Evolutionary conservation across 2,888 invertebrate genomes (phyloP).

Genomic region (Clostera curtula): DNA sequence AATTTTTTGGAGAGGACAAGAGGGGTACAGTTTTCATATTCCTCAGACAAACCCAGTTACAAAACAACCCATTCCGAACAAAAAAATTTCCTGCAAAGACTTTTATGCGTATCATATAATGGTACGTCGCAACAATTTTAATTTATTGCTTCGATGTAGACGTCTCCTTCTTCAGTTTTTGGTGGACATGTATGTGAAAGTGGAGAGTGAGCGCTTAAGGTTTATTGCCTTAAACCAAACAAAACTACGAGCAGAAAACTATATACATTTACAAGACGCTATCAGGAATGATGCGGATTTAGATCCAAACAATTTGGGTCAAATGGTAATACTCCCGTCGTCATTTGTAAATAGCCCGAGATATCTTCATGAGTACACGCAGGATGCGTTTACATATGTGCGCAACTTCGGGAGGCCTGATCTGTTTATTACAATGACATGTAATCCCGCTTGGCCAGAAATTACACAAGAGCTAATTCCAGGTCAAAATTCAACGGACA

Average conservation of each 20-base stretch:
- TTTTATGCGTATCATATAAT: slow-evolving; percentile 25
- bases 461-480: slow-evolving; percentile 12
- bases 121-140: slow-evolving; percentile 14
- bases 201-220: slow-evolving; percentile 3
- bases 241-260: slow-evolving; percentile 9
- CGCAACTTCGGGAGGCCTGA: slow-evolving; percentile 29
- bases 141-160: slow-evolving; percentile 9
- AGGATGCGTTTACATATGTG: slow-evolving; percentile 30
- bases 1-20: slow-evolving; percentile 29
- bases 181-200: slow-evolving; percentile 18
- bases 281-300: slow-evolving; percentile 7
- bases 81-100: slow-evolving; percentile 20
- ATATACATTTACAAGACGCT: slow-evolving; percentile 11
- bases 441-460: slow-evolving; percentile 21
- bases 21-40: slow-evolving; percentile 27
- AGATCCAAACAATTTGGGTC: slow-evolving; percentile 7
- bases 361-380: slow-evolving; percentile 23
- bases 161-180: slow-evolving; percentile 11
- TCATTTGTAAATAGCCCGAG: slow-evolving; percentile 22
- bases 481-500: slow-evolving; percentile 20
- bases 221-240: slow-evolving; percentile 5
- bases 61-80: slow-evolving; percentile 8
- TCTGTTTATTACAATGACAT: slow-evolving; percentile 18
- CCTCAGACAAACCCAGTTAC: slow-evolving; percentile 18
- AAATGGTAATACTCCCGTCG: slow-evolving; percentile 11